Evolutionary conservation across 2,888 invertebrate genomes (phyloP).

Genomic region (Eupithecia inturbata): DNA sequence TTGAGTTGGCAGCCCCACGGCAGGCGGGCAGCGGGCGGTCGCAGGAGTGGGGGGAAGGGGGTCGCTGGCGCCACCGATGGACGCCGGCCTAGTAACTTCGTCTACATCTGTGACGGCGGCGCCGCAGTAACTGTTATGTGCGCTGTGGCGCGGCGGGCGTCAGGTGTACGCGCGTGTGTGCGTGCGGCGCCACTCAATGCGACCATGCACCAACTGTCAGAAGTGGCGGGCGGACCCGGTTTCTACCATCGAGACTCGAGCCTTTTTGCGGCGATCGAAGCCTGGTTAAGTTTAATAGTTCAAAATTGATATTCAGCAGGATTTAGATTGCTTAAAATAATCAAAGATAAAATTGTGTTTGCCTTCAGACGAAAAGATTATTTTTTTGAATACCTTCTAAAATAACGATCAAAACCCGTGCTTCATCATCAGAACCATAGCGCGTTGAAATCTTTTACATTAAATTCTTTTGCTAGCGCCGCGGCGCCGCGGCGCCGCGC

Average conservation of each 20-base stretch:
- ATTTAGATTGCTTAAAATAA: background rate
- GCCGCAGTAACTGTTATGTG: slow-evolving; percentile 20
- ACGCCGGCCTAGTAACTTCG: slow-evolving; percentile 28
- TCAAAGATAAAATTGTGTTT: background rate
- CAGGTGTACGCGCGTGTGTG: slow-evolving; percentile 80
- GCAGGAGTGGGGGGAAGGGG: slow-evolving; percentile 45
- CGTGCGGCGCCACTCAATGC: slow-evolving; percentile 75
- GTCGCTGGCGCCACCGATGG: slow-evolving; percentile 73
- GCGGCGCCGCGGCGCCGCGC: background rate
- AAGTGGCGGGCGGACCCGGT: slow-evolving; percentile 34
- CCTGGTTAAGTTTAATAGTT: background rate
- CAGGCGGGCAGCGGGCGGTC: slow-evolving; percentile 50
- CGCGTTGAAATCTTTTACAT: background rate
- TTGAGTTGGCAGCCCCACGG: slow-evolving; percentile 51
- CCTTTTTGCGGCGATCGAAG: slow-evolving; percentile 11
- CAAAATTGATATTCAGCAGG: background rate
- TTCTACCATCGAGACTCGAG: slow-evolving; percentile 31
- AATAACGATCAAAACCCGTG: background rate
- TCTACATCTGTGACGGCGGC: slow-evolving; percentile 14
- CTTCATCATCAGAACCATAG: background rate
- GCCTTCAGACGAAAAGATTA: background rate
- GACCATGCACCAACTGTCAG: slow-evolving; percentile 48
- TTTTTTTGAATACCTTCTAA: background rate
- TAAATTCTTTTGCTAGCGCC: background rate
- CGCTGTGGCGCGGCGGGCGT: slow-evolving; percentile 60